Conservation (phyloP, 2,113 vertebrate species). For the Platichthys flesus region DNA sequence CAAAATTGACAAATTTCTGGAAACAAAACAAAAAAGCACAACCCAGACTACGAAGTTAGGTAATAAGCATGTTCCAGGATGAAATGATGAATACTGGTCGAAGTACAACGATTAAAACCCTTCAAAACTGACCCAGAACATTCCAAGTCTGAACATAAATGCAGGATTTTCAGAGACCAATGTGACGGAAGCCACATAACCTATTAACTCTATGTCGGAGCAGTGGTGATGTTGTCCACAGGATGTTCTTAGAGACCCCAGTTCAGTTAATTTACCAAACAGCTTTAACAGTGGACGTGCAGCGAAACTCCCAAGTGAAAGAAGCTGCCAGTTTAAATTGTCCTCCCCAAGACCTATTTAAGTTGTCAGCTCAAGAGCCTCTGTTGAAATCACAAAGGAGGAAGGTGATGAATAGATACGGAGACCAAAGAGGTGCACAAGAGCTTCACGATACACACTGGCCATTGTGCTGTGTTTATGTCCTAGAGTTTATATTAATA, state of each 20-base stretch:
- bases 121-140: background rate
- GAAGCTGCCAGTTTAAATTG: slow-evolving; percentile 53
- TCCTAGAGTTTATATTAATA: slow-evolving; percentile 5
- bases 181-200: slow-evolving; percentile 13
- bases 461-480: slow-evolving; percentile 13
- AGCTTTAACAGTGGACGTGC: slow-evolving; percentile 34
- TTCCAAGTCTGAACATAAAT: slow-evolving; percentile 27
- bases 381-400: slow-evolving; percentile 42
- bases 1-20: too few relatives aligned
- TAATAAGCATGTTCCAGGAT: background rate
- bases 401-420: slow-evolving; percentile 30
- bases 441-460: slow-evolving; percentile 12
- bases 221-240: slow-evolving; percentile 8
- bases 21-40: too few relatives aligned
- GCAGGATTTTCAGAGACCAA: slow-evolving; percentile 11
- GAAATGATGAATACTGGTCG: background rate
- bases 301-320: slow-evolving; percentile 35
- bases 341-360: slow-evolving; percentile 53
- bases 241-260: slow-evolving; percentile 34
- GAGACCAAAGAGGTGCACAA: slow-evolving; percentile 19
- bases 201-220: slow-evolving; percentile 19
- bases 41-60: too few relatives aligned
- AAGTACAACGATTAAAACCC: background rate
- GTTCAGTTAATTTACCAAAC: slow-evolving; percentile 67
- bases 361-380: slow-evolving; percentile 48